phyloP scores from a whole-genome alignment of 2,797 vertebrate genomes.

The Chiroxiphia lanceolata region DNA sequence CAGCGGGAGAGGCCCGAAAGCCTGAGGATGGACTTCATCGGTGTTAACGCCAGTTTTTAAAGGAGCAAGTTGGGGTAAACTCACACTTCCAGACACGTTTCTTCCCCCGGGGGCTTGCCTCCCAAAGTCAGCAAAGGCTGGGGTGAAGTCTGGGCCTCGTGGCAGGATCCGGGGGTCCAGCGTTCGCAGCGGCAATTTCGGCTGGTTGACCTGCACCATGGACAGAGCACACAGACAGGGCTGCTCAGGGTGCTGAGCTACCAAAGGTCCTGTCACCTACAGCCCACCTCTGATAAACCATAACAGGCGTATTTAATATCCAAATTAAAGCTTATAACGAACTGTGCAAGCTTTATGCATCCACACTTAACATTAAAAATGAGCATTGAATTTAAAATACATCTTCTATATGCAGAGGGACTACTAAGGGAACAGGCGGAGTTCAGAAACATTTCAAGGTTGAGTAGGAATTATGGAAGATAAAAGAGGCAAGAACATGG shows the following conservation, averaged over 20 bases:
- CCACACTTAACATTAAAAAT: not conserved
- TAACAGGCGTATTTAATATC: fast-evolving
- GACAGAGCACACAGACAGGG: not conserved
- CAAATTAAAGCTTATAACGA: not conserved
- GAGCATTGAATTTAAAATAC: not conserved
- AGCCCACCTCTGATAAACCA: not conserved
- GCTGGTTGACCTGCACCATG: conserved; percentile 88
- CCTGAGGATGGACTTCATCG: not conserved
- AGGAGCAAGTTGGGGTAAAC: conserved; percentile 42
- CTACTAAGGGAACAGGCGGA: not conserved
- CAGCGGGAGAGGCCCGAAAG: not conserved
- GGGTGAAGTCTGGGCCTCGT: conserved; percentile 95
- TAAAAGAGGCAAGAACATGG: not conserved
- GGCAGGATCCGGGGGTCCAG: conserved; percentile 91
- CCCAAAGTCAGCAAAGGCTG: conserved; percentile 95
- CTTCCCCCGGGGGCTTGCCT: conserved; percentile 86
- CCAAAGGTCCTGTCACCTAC: not conserved
- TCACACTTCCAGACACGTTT: conserved; percentile 86
- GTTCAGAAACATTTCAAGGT: not conserved
- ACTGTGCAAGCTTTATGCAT: not conserved
- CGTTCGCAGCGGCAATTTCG: conserved; percentile 84
- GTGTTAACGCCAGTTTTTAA: not conserved
- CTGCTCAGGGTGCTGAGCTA: not conserved
- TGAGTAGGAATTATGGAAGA: not conserved
- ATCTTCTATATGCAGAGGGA: not conserved